Evolutionary conservation across 2,888 invertebrate species (phyloP).

Genomic region (Oscheius sp.): DNA sequence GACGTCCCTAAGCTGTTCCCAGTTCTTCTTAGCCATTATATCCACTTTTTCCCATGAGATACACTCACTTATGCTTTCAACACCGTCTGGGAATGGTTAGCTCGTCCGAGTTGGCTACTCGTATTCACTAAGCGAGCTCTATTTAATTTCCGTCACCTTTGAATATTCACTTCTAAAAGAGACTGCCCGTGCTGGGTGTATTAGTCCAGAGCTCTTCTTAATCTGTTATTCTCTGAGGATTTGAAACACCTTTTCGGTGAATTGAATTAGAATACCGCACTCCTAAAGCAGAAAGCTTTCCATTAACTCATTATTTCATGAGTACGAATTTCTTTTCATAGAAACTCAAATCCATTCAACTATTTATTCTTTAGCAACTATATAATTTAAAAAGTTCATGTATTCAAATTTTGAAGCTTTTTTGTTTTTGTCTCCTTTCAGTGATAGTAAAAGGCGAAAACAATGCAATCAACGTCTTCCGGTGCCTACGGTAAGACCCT

Average conservation of each 20-base stretch:
- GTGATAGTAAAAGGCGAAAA: not conserved
- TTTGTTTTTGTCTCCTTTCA: no score
- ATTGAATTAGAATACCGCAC: conserved; percentile 23
- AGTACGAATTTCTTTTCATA: not conserved
- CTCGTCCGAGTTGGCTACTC: not conserved
- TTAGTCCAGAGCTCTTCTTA: not conserved
- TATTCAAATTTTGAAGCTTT: no score
- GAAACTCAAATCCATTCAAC: not conserved
- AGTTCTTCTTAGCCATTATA: no score
- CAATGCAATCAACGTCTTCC: conserved; percentile 16
- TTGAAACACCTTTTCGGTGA: conserved; percentile 26
- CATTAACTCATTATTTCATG: conserved; percentile 4
- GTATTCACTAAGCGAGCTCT: not conserved
- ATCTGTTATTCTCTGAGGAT: conserved; percentile 10
- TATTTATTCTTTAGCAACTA: not conserved
- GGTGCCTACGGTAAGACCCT: conserved; percentile 24
- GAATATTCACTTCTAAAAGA: not conserved
- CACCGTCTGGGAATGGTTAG: conserved; percentile 4
- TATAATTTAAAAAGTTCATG: no score
- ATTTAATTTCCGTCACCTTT: conserved; percentile 13
- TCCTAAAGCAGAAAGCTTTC: conserved; percentile 25
- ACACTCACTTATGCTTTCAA: not conserved
- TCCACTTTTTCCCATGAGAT: conserved; percentile 1
- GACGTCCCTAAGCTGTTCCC: conserved; percentile 10
- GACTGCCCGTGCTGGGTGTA: not conserved